A percentile compares a stretch with the other conserved stretches of the same genome.
Evolutionary conservation across 2,888 invertebrate genomes (phyloP).

Genomic region (Oeneis ivallda): DNA sequence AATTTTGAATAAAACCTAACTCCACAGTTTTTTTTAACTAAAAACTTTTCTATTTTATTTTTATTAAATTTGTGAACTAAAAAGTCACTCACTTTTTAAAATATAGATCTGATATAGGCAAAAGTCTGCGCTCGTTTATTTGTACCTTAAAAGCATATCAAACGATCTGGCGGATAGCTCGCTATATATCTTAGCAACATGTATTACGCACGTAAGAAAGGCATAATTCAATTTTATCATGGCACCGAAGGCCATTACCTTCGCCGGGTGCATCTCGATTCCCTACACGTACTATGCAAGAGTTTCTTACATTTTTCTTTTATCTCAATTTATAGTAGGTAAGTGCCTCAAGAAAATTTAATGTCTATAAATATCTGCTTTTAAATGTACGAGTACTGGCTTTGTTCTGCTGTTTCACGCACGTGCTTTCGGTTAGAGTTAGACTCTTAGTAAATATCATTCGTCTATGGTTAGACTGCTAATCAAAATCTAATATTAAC

Average conservation of each 20-base stretch:
- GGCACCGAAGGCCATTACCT: conserved; percentile 21
- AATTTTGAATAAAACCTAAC: too few relatives aligned
- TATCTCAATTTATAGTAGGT: conserved; percentile 22
- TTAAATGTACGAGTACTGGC: background rate
- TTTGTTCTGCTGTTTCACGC: background rate
- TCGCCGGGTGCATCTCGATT: conserved; percentile 12
- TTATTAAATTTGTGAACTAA: too few relatives aligned
- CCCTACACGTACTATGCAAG: conserved; percentile 14
- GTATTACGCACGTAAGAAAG: conserved; percentile 19
- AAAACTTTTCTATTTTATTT: too few relatives aligned
- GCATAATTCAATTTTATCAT: conserved; percentile 30
- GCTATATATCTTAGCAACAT: background rate
- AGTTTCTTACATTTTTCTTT: conserved; percentile 20
- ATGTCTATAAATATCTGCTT: conserved; percentile 18
- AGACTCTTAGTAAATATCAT: too few relatives aligned
- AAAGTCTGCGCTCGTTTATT: background rate
- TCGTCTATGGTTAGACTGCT: background rate
- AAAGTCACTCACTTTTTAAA: too few relatives aligned
- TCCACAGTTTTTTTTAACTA: too few relatives aligned
- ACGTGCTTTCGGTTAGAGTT: too few relatives aligned
- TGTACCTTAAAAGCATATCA: background rate
- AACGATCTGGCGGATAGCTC: background rate
- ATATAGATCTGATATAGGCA: too few relatives aligned
- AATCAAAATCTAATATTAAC: background rate
- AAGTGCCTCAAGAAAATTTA: conserved; percentile 15